Percentiles rank a stretch among this genome's conserved stretches.
Evolutionary conservation across 1,140 invertebrate species (phyloP).

Genomic region (Aleiodes sp.): DNA sequence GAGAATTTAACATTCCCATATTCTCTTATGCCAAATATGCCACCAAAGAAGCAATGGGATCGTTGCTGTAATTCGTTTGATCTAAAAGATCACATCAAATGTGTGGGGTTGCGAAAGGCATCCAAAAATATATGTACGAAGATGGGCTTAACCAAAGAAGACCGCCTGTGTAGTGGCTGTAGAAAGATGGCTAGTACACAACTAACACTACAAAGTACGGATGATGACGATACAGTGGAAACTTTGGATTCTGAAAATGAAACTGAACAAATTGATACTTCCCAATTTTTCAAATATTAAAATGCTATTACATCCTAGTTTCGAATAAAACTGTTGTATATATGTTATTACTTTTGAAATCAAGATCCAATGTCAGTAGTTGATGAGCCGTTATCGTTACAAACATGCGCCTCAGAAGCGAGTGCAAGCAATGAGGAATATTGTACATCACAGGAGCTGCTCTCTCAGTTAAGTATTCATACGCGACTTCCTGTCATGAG

Average conservation of each 20-base stretch:
- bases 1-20: no score
- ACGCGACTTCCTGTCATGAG: not conserved
- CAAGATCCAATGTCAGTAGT: no score
- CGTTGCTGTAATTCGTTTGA: not conserved
- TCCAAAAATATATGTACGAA: not conserved
- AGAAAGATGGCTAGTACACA: not conserved
- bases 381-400: not conserved
- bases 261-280: no score
- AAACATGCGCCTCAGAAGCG: not conserved
- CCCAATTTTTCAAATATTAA: no score
- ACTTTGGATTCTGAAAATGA: no score
- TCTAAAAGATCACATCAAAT: not conserved
- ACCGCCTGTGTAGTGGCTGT: not conserved
- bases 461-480: not conserved
- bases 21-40: no score
- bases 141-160: not conserved
- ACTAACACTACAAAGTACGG: no score
- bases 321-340: no score
- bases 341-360: no score
- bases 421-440: not conserved
- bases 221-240: no score
- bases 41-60: not conserved
- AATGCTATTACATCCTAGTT: no score
- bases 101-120: not conserved
- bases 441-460: no score